A percentile compares a stretch with the other conserved stretches of the same genome.
Evolutionary conservation across 2,113 vertebrate species (phyloP).

Genomic region (Ameiurus melas): DNA sequence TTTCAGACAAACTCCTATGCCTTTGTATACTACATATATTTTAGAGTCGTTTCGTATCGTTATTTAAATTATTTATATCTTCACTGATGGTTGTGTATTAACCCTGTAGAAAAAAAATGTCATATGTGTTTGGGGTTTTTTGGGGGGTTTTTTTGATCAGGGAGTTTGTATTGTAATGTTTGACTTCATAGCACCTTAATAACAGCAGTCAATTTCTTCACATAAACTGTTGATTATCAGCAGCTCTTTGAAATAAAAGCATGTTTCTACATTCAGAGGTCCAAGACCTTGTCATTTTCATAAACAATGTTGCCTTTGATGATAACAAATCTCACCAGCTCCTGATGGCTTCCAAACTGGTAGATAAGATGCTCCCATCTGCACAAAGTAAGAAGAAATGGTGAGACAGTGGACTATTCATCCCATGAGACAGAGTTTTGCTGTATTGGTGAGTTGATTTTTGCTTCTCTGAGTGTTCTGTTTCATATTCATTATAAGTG

Average conservation of each 20-base stretch:
- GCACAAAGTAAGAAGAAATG: conserved; percentile 53
- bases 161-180: neutral
- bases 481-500: neutral
- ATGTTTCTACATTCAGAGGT: conserved; percentile 54
- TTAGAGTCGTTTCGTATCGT: neutral
- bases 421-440: neutral
- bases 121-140: too few species aligned
- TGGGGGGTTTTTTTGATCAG: neutral
- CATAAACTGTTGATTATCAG: neutral
- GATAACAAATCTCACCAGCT: conserved; percentile 86
- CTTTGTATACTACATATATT: conserved; percentile 11
- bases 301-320: conserved; percentile 83
- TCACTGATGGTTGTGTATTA: neutral
- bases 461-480: neutral
- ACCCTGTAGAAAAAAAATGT: neutral
- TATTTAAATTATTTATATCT: neutral
- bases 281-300: conserved; percentile 73
- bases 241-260: conserved; percentile 7
- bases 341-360: conserved; percentile 90
- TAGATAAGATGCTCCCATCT: conserved; percentile 98
- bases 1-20: neutral
- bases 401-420: neutral
- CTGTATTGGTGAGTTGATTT: neutral
- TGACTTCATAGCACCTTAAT: neutral
- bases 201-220: neutral